phyloP scores from a whole-genome alignment of 53 echinoderm and acorn worm genomes.

The Paracentrotus lividus region DNA sequence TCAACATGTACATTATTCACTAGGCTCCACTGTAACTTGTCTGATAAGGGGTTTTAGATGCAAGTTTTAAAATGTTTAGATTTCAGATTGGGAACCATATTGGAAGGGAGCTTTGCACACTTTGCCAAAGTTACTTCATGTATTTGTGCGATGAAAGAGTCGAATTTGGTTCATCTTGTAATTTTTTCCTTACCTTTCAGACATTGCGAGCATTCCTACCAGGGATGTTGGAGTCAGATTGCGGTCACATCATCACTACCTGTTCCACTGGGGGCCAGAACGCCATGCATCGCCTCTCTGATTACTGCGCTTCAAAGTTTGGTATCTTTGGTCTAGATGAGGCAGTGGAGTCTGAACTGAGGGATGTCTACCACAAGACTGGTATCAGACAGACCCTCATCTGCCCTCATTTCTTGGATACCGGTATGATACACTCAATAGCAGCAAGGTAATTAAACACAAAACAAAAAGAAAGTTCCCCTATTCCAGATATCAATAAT shows the following conservation, averaged over 20 bases:
- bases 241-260: constrained; percentile 89
- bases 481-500: no score
- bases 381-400: constrained; percentile 81
- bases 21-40: no score
- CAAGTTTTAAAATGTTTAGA: no score
- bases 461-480: no score
- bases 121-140: no score
- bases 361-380: constrained; percentile 66
- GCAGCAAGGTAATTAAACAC: constrained; percentile 71
- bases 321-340: constrained; percentile 89
- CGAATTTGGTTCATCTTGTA: no score
- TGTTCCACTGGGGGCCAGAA: constrained; percentile 80
- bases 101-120: no score
- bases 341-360: constrained; percentile 78
- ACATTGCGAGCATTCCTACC: constrained; percentile 88
- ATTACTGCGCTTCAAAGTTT: constrained; percentile 89
- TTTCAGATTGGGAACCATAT: no score
- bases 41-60: no score
- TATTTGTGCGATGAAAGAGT: no score
- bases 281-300: constrained; percentile 67
- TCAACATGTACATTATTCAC: no score
- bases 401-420: constrained; percentile 80
- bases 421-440: constrained; percentile 81
- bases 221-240: constrained; percentile 86
- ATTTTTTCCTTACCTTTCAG: constrained; percentile 68